These are phyloP conservation scores for Drosophila imparisetae DNA, from an alignment of 2,888 invertebrate genomes.

Conservation along the genomic window DNA sequence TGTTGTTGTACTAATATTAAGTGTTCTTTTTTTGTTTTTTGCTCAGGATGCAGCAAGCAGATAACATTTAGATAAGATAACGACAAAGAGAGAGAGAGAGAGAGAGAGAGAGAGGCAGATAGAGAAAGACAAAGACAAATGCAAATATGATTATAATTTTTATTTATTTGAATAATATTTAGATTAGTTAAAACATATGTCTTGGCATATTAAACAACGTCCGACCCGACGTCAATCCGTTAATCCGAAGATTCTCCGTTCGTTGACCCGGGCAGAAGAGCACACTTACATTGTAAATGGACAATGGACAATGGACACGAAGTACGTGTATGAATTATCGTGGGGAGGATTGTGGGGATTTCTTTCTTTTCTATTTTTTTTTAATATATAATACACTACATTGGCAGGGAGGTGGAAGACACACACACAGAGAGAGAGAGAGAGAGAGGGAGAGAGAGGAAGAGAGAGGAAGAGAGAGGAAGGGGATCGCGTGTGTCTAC, in stretches of 20 bases:
- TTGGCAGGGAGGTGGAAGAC: slow-evolving; percentile 9
- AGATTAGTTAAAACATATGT: slow-evolving; percentile 54
- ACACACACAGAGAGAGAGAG: background rate
- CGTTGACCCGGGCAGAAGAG: slow-evolving; percentile 16
- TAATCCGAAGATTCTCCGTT: slow-evolving; percentile 5
- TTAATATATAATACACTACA: slow-evolving; percentile 49
- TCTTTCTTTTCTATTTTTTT: background rate
- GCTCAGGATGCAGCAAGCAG: slow-evolving; percentile 11
- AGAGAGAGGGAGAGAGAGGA: background rate
- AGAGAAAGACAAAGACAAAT: slow-evolving; percentile 8
- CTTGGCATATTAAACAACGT: slow-evolving; percentile 64
- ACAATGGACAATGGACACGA: slow-evolving; percentile 17
- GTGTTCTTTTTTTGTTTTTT: background rate
- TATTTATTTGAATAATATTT: slow-evolving; percentile 61
- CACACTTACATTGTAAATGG: slow-evolving; percentile 56
- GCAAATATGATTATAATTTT: slow-evolving; percentile 32
- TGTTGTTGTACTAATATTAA: background rate
- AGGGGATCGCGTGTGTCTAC: slow-evolving; percentile 23
- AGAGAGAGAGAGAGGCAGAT: background rate
- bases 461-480: slow-evolving; percentile 4
- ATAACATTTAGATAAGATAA: slow-evolving; percentile 7
- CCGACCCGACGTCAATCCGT: slow-evolving; percentile 13
- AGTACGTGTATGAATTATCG: slow-evolving; percentile 19
- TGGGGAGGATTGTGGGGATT: background rate
- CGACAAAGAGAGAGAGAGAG: background rate